Conservation (phyloP, 2,888 invertebrate species). For the Ypsolopha scabrella region DNA sequence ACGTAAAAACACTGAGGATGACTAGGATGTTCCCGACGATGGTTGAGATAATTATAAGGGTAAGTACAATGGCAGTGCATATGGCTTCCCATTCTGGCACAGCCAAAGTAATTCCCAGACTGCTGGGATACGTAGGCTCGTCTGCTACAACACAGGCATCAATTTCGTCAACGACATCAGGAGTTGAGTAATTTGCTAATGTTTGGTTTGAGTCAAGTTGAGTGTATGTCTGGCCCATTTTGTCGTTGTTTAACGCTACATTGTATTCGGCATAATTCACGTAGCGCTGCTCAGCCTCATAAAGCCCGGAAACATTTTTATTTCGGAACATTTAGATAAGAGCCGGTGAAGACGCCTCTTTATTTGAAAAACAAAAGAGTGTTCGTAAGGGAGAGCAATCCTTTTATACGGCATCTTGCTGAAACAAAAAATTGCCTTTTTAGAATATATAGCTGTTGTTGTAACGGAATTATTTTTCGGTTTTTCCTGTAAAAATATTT, state of each 20-base stretch:
- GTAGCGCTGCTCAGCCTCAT: slow-evolving; percentile 25
- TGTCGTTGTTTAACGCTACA: slow-evolving; percentile 27
- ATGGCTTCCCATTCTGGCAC: slow-evolving; percentile 89
- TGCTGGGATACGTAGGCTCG: slow-evolving; percentile 70
- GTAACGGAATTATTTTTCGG: not conserved
- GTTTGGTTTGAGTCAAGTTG: slow-evolving; percentile 39
- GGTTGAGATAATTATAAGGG: slow-evolving; percentile 88
- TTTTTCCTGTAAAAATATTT: not conserved
- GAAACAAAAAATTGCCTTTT: slow-evolving; percentile 28
- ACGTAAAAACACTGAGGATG: slow-evolving; percentile 95
- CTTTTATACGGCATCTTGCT: slow-evolving; percentile 42
- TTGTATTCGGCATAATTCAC: slow-evolving; percentile 26
- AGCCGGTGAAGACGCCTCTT: slow-evolving; percentile 22
- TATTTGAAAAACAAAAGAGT: slow-evolving; percentile 21
- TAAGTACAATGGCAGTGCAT: slow-evolving; percentile 82
- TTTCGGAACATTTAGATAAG: slow-evolving; percentile 22
- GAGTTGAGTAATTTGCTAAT: slow-evolving; percentile 34
- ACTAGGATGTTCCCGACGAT: slow-evolving; percentile 94
- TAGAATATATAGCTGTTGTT: not conserved
- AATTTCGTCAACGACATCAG: slow-evolving; percentile 40
- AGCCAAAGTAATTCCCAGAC: slow-evolving; percentile 78
- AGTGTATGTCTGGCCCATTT: slow-evolving; percentile 55
- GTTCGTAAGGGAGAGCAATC: slow-evolving; percentile 26
- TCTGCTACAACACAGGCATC: slow-evolving; percentile 53
- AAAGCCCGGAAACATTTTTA: slow-evolving; percentile 16